These are phyloP conservation scores for Mesorhabditis belari DNA, from an alignment of 2,888 invertebrate genomes.

Conservation along the genomic window DNA sequence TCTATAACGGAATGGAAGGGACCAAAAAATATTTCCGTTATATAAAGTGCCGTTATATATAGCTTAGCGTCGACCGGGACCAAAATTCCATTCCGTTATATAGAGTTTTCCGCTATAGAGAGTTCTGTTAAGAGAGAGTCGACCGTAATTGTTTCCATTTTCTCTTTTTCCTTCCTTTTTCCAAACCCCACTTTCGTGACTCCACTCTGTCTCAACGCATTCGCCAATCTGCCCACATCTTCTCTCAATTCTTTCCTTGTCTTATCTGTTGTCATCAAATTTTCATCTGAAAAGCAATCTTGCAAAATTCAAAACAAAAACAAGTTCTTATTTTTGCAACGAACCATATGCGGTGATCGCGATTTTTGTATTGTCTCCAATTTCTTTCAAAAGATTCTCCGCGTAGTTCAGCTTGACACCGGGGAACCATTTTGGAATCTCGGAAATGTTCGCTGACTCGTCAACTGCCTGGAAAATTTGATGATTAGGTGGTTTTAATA, in stretches of 20 bases:
- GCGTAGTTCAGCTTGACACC: slow-evolving; percentile 59
- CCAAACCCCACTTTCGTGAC: background rate
- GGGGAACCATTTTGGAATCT: slow-evolving; percentile 60
- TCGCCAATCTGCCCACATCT: background rate
- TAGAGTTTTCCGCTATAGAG: too few relatives aligned
- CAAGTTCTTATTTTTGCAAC: too few relatives aligned
- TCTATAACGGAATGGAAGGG: too few relatives aligned
- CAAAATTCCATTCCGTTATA: too few relatives aligned
- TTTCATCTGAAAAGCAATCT: background rate
- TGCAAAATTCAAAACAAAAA: background rate
- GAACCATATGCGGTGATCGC: slow-evolving; percentile 7
- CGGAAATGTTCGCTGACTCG: slow-evolving; percentile 54
- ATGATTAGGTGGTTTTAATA: too few relatives aligned
- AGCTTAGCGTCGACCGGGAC: too few relatives aligned
- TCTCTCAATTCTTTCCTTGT: background rate
- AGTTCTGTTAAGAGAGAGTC: too few relatives aligned
- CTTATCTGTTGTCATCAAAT: background rate
- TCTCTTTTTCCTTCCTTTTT: too few relatives aligned
- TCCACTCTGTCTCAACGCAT: background rate
- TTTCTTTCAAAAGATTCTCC: slow-evolving; percentile 56
- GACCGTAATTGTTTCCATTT: too few relatives aligned
- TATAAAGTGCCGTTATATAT: too few relatives aligned
- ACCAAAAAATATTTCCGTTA: too few relatives aligned
- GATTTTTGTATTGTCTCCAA: slow-evolving; percentile 7
- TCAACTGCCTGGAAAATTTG: slow-evolving; percentile 56